Evolutionary conservation across 2,888 invertebrate genomes (phyloP), one percentile per base, ranked within the genome.

Genomic region (Oscheius myriophilus): DNA sequence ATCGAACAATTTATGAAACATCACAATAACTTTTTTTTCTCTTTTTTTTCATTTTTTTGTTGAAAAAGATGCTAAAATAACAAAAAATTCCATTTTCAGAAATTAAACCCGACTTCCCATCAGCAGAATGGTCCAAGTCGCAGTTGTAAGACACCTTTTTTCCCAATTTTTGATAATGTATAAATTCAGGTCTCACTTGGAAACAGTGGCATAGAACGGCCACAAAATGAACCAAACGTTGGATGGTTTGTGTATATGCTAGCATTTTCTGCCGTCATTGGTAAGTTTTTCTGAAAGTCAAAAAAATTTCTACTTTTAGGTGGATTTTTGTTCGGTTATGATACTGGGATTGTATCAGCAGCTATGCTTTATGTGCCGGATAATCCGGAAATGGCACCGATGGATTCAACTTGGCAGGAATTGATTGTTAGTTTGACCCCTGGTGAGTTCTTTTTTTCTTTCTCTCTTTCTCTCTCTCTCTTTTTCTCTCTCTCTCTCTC

Each of bases 271-370:
- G 82, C 82, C 0, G 80, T 79, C 7, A 77, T 82, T 18, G 81
- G 81, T 67, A 52, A 52, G 45, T 46, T 52, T 14, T 55, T 53
- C 16, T 42, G 46, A 53, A 41, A 25, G 21, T 68, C 58, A 12
- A 49, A 59, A 45, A 41, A 9, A 46, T 55, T 41, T 12, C 43
- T 33, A 1, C 12, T 69, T 71, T 18, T 64, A 75, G 75, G 77
- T 18, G 78, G 78, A n/a, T 78, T 78, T 39, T 54, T 78, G 7
- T 90, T 90, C 80, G 75, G 90, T 25, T 90, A 90, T 82, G 90
- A 90, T 79, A 90, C 90, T 0, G 90, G 90, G 9, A 89, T 90
- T 42, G 88, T 90, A 2, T 90, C 90, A 0, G 89, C 89, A 18
- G 80, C 82, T 1, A 79, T 82, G 80, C 70, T 82, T 23, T 82